phyloP scores from a whole-genome alignment of 2,888 invertebrate genomes.

The Philopedon plagiatum region DNA sequence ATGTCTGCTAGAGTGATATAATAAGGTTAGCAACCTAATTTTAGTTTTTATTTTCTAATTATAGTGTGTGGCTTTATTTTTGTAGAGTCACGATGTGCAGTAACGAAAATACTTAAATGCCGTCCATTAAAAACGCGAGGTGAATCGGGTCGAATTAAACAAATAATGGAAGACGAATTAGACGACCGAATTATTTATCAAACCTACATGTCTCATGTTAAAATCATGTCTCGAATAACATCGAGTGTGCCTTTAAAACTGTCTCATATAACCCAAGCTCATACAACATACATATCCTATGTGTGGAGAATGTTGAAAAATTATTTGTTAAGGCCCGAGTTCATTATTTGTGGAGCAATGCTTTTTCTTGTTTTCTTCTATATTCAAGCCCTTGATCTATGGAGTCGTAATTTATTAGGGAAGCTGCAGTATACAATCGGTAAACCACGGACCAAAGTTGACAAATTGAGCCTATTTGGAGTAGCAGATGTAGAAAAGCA shows the following conservation, averaged over 20 bases:
- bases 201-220: conserved; percentile 89
- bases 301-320: conserved; percentile 82
- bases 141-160: conserved; percentile 10
- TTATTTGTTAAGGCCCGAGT: conserved; percentile 86
- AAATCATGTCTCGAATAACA: conserved; percentile 85
- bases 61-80: conserved; percentile 48
- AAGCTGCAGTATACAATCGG: conserved; percentile 79
- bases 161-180: conserved; percentile 90
- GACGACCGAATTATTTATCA: conserved; percentile 91
- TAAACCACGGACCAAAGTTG: conserved; percentile 73
- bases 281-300: conserved; percentile 41
- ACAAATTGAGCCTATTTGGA: conserved; percentile 73
- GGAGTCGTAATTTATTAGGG: conserved; percentile 80
- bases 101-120: conserved; percentile 46
- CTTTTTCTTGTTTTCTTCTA: conserved; percentile 83
- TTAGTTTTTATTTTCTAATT: conserved; percentile 39
- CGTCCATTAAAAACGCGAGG: conserved; percentile 36
- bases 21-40: conserved; percentile 47
- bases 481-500: conserved; percentile 71
- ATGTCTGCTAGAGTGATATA: conserved; percentile 17
- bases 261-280: conserved; percentile 63
- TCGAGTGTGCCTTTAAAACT: conserved; percentile 83
- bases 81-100: conserved; percentile 48
- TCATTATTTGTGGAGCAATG: conserved; percentile 80
- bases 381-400: conserved; percentile 86